phyloP scores from a whole-genome alignment of 2,797 vertebrate genomes.

The Lemur catta region DNA sequence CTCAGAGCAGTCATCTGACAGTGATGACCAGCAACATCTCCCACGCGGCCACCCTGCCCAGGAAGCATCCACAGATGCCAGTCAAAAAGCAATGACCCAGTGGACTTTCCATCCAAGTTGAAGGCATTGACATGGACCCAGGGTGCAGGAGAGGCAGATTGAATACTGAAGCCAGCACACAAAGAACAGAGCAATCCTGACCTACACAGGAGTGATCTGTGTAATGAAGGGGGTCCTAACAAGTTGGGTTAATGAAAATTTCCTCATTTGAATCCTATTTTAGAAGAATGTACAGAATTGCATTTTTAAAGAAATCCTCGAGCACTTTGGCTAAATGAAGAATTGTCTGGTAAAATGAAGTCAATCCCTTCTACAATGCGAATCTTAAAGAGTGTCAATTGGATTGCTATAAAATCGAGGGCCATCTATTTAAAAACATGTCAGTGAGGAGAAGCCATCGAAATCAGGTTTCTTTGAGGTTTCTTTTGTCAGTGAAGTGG shows the following conservation, averaged over 20 bases:
- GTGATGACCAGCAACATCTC: slow-evolving; percentile 54
- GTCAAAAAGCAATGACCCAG: slow-evolving; percentile 75
- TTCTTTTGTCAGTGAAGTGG: neutral
- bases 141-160: neutral
- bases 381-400: slow-evolving; percentile 35
- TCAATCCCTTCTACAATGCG: neutral
- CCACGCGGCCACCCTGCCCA: neutral
- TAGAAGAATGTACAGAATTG: neutral
- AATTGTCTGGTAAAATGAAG: slow-evolving; percentile 34
- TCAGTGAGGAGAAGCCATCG: neutral
- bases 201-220: neutral
- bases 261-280: slow-evolving; percentile 24
- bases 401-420: slow-evolving; percentile 46
- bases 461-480: neutral
- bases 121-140: slow-evolving; percentile 40
- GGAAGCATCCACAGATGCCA: slow-evolving; percentile 64
- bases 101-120: slow-evolving; percentile 43
- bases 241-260: neutral
- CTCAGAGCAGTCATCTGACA: slow-evolving; percentile 56
- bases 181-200: neutral
- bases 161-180: neutral
- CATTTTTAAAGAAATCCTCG: slow-evolving; percentile 13
- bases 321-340: slow-evolving; percentile 21
- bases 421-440: neutral
- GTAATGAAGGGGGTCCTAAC: neutral